Conservation (phyloP, 2,797 vertebrate genomes). For the Aselliscus stoliczkanus region DNA sequence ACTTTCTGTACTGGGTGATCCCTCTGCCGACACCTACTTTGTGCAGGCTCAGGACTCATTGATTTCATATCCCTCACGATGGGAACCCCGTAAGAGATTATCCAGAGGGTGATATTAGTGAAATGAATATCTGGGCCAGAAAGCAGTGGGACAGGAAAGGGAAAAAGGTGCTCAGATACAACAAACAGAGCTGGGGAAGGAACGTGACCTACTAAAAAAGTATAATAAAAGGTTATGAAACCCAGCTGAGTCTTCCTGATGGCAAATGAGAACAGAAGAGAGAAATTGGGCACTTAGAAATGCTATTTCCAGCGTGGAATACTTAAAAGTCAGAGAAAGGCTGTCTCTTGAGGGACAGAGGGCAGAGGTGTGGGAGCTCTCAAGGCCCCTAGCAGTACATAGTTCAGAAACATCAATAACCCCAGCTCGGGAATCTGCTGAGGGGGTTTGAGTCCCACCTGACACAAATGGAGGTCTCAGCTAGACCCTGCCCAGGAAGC, state of each 20-base stretch:
- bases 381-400: fast-evolving
- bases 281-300: background rate
- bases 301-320: background rate
- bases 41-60: background rate
- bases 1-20: background rate
- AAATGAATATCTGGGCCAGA: background rate
- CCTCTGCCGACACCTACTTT: background rate
- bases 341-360: background rate
- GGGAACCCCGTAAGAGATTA: background rate
- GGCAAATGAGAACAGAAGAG: background rate
- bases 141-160: background rate
- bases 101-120: background rate
- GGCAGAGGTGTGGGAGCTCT: background rate
- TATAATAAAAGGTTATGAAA: background rate
- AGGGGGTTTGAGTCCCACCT: background rate
- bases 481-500: background rate
- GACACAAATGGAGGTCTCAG: background rate
- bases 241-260: background rate
- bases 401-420: background rate
- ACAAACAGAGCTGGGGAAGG: background rate
- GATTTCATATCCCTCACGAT: background rate
- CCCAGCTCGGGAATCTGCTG: background rate
- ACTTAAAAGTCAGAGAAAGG: background rate
- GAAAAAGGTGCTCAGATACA: background rate
- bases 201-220: background rate